Conservation (phyloP, 2,113 vertebrate genomes). For the Rhynchomys soricoides region DNA sequence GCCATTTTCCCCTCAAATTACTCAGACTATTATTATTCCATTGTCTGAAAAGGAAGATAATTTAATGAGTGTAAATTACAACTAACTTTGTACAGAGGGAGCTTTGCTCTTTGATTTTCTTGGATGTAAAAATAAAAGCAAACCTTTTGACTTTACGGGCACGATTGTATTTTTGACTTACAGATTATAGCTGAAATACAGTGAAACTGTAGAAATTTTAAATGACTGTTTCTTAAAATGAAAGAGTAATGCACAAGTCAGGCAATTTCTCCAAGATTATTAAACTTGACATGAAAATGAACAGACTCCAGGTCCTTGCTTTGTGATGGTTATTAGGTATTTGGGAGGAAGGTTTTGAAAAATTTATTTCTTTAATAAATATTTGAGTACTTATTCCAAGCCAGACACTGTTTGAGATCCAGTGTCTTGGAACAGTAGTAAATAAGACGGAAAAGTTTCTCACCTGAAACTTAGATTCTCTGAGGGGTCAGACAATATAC, state of each 20-base stretch:
- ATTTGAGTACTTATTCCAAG: constrained; percentile 10
- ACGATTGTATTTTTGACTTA: constrained; percentile 38
- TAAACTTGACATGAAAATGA: constrained; percentile 35
- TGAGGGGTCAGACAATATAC: neutral
- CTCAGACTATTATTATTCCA: constrained; percentile 44
- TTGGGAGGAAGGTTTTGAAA: neutral
- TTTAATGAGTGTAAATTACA: constrained; percentile 62
- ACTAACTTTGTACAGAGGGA: constrained; percentile 36
- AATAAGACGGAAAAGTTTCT: neutral
- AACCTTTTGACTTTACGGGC: constrained; percentile 50
- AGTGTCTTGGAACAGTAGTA: neutral
- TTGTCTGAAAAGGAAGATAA: constrained; percentile 61
- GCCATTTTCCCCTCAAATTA: constrained; percentile 38
- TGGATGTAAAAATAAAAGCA: constrained; percentile 58
- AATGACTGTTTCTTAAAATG: constrained; percentile 46
- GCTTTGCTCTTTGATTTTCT: constrained; percentile 58
- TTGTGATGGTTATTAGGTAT: constrained; percentile 1
- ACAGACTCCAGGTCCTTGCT: neutral
- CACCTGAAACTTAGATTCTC: neutral
- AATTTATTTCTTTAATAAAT: constrained; percentile 28
- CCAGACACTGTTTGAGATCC: neutral
- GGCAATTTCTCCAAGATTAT: neutral
- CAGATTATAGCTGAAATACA: neutral
- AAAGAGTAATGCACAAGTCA: constrained; percentile 9
- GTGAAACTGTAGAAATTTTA: constrained; percentile 47